These are phyloP conservation scores for Rhaphigaster nebulosa DNA, from an alignment of 2,888 invertebrate species.

Conservation along the genomic window DNA sequence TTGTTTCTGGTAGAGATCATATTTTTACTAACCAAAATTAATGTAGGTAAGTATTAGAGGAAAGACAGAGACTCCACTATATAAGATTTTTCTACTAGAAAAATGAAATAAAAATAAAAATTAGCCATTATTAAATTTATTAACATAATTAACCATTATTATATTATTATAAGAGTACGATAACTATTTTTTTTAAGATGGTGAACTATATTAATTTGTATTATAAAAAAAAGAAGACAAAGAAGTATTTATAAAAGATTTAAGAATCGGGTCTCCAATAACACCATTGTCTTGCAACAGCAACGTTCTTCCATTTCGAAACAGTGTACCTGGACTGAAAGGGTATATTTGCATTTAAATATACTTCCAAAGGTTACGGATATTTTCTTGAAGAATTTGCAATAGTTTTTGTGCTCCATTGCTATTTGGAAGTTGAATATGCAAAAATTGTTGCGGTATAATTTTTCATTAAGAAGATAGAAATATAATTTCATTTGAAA, in stretches of 20 bases:
- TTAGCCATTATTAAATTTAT: no score
- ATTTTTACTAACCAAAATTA: no score
- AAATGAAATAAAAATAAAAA: no score
- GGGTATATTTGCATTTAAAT: slow-evolving; percentile 25
- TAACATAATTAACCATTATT: no score
- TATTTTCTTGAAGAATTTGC: not conserved
- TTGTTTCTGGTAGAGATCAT: no score
- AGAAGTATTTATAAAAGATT: not conserved
- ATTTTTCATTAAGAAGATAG: not conserved
- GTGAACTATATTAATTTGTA: not conserved
- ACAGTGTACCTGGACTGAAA: not conserved
- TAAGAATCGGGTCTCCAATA: not conserved
- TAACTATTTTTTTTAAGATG: no score
- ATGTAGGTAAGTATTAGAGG: no score
- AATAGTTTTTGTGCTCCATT: not conserved
- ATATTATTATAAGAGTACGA: no score
- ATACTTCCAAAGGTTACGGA: not conserved
- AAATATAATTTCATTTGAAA: no score
- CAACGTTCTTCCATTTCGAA: slow-evolving; percentile 34
- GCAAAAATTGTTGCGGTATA: not conserved
- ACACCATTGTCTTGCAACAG: not conserved
- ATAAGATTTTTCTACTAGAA: no score
- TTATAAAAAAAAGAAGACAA: not conserved
- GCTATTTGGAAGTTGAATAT: not conserved
- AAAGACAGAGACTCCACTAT: no score